Percentiles rank a stretch among this genome's conserved stretches.
phyloP scores from a whole-genome alignment of 2,888 invertebrate genomes.

The Nudaria mundana region DNA sequence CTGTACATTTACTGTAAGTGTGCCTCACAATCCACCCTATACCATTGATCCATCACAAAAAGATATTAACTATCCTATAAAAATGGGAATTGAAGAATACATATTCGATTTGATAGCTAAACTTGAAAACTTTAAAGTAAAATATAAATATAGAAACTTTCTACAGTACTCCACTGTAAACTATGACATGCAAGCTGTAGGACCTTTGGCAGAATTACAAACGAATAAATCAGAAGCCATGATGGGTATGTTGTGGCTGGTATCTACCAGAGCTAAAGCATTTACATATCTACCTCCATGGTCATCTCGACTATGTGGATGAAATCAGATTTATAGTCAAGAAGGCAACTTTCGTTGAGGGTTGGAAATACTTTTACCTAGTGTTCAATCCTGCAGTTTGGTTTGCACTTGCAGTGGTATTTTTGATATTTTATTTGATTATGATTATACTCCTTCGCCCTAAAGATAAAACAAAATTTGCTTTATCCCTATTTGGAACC shows the following conservation, averaged over 20 bases:
- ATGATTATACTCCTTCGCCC: conserved; percentile 6
- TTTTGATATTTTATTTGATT: background rate
- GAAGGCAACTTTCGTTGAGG: conserved; percentile 3
- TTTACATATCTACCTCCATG: conserved; percentile 14
- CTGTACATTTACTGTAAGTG: conserved; percentile 41
- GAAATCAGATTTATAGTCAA: conserved; percentile 14
- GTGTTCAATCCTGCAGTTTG: conserved; percentile 17
- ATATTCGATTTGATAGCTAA: conserved; percentile 11
- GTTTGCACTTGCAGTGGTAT: conserved; percentile 9
- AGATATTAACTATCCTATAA: background rate
- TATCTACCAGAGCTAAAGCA: conserved; percentile 6
- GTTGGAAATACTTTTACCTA: conserved; percentile 31
- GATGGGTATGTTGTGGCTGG: conserved; percentile 8
- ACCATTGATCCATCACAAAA: conserved; percentile 27
- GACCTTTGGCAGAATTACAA: conserved; percentile 11
- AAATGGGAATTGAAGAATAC: conserved; percentile 15
- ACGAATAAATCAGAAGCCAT: conserved; percentile 14
- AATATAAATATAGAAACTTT: conserved; percentile 1
- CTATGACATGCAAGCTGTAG: conserved; percentile 6
- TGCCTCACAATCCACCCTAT: conserved; percentile 47
- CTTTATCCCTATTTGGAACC: conserved; percentile 8
- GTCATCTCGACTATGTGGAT: conserved; percentile 13
- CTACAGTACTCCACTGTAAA: conserved; percentile 1
- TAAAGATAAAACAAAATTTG: conserved; percentile 7
- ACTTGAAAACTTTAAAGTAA: conserved; percentile 10